Percentiles rank a stretch among this genome's conserved stretches.
Conservation (phyloP, 37 sponge, comb jelly and placozoan species). For the Geodia barretti region DNA sequence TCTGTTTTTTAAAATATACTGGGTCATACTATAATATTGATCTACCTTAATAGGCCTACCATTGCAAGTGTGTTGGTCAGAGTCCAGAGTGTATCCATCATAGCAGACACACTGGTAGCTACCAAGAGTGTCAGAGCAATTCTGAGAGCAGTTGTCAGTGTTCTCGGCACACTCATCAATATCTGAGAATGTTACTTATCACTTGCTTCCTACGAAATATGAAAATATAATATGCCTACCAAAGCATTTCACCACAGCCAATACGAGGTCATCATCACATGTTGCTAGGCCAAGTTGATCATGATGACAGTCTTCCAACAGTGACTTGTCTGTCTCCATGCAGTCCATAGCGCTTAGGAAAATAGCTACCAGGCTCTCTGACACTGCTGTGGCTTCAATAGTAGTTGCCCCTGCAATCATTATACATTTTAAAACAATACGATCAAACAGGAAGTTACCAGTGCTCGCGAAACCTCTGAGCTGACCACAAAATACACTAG, state of each 20-base stretch:
- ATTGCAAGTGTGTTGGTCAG: conserved; percentile 14
- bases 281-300: not conserved
- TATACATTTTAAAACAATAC: too few relatives aligned
- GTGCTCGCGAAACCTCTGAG: conserved; percentile 28
- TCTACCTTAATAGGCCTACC: conserved; percentile 2
- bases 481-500: conserved; percentile 19
- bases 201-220: too few relatives aligned
- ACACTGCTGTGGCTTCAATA: too few relatives aligned
- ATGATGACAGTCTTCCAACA: not conserved
- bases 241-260: not conserved
- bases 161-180: conserved; percentile 29
- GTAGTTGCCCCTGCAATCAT: too few relatives aligned
- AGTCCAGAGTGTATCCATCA: conserved; percentile 11
- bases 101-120: conserved; percentile 16
- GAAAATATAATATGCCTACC: not conserved
- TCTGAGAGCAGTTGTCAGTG: conserved; percentile 20
- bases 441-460: too few relatives aligned
- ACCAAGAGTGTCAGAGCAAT: conserved; percentile 24
- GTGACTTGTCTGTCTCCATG: not conserved
- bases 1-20: not conserved
- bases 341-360: not conserved
- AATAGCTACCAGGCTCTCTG: not conserved
- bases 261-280: not conserved
- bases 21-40: not conserved
- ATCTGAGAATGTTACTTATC: conserved; percentile 9